phyloP scores from a whole-genome alignment of 2,888 invertebrate genomes.

The Cotesia congregata region DNA sequence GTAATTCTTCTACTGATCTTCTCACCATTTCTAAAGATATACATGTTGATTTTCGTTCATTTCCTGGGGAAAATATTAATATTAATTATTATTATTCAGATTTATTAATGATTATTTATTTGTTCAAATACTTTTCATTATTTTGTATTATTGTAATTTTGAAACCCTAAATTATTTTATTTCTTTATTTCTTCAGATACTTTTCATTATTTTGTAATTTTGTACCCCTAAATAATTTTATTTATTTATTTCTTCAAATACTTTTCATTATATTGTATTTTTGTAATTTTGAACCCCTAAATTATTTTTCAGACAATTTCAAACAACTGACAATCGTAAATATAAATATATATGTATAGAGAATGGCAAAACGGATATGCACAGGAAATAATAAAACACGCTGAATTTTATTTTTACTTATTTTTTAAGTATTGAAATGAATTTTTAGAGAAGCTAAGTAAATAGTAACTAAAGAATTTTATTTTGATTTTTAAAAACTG shows the following conservation, averaged over 20 bases:
- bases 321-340: constrained; percentile 25
- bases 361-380: no score
- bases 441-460: no score
- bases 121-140: not conserved
- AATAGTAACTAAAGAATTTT: no score
- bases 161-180: no score
- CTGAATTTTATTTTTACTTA: no score
- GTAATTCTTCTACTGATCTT: constrained; percentile 54
- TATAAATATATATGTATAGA: not conserved
- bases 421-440: no score
- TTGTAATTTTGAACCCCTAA: not conserved
- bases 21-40: constrained; percentile 58
- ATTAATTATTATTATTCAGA: not conserved
- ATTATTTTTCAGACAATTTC: not conserved
- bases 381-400: no score
- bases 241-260: not conserved
- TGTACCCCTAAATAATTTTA: not conserved
- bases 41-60: constrained; percentile 32
- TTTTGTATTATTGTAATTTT: not conserved
- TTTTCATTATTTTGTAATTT: not conserved
- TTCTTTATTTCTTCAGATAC: not conserved
- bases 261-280: not conserved
- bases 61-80: not conserved
- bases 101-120: not conserved
- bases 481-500: no score